These are phyloP conservation scores for Athalia cordata DNA, from an alignment of 2,888 invertebrate species.

Conservation along the genomic window DNA sequence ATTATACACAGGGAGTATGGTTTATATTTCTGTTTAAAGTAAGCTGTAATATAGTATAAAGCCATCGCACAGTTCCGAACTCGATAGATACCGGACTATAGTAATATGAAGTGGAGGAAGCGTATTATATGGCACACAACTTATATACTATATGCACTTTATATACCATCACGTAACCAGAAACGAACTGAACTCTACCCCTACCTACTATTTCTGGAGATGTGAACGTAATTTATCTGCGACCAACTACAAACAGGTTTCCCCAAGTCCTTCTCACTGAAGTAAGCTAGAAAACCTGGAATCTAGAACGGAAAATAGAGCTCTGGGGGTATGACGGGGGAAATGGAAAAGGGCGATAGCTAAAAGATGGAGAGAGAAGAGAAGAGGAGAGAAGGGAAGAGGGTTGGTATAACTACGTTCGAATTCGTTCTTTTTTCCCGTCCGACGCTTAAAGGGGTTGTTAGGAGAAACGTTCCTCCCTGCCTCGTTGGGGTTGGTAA, in stretches of 20 bases:
- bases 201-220: background rate
- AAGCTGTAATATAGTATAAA: too few relatives aligned
- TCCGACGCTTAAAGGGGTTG: constrained; percentile 53
- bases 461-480: constrained; percentile 59
- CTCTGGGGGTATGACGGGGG: background rate
- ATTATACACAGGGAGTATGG: background rate
- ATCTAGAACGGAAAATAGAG: constrained; percentile 29
- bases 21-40: too few relatives aligned
- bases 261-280: background rate
- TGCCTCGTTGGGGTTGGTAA: constrained; percentile 34
- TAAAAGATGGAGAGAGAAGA: background rate
- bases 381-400: background rate
- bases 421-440: constrained; percentile 14
- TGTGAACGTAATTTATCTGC: constrained; percentile 27
- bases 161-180: background rate
- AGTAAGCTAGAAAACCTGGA: background rate
- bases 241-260: constrained; percentile 24
- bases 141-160: too few relatives aligned
- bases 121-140: too few relatives aligned
- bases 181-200: background rate
- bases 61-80: too few relatives aligned
- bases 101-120: too few relatives aligned
- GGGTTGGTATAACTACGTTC: constrained; percentile 17
- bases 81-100: background rate
- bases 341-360: too few relatives aligned